Percentiles rank a stretch among this genome's conserved stretches.
Evolutionary conservation across 2,797 vertebrate genomes (phyloP).

Genomic region (Anguilla megastoma): DNA sequence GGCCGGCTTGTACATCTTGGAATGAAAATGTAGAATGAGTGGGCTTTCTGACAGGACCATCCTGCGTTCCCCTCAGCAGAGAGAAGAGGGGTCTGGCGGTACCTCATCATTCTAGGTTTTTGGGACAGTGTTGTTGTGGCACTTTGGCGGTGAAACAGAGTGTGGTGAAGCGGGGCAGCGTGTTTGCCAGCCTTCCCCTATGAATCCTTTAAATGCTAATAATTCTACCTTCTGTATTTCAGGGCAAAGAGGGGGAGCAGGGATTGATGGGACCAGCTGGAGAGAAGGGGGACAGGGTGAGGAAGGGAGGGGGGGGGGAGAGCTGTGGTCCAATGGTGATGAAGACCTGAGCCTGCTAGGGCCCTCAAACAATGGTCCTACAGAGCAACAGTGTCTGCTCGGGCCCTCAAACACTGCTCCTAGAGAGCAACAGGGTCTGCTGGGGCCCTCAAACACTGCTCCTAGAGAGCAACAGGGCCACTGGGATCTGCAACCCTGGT

Average conservation of each 20-base stretch:
- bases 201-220: not conserved
- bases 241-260: conserved; percentile 66
- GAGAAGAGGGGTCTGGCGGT: not conserved
- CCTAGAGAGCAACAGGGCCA: too few relatives aligned
- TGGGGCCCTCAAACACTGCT: too few relatives aligned
- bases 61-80: not conserved
- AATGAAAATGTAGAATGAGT: not conserved
- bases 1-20: not conserved
- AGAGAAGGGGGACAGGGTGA: conserved; percentile 78
- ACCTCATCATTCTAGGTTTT: not conserved
- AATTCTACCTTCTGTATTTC: conserved; percentile 24
- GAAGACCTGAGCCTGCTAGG: too few relatives aligned
- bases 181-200: not conserved
- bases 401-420: too few relatives aligned
- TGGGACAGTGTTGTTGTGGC: not conserved
- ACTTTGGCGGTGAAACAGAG: not conserved
- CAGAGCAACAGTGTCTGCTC: too few relatives aligned
- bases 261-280: conserved; percentile 72
- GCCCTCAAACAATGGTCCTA: too few relatives aligned
- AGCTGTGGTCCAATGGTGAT: not conserved
- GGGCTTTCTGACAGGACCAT: not conserved
- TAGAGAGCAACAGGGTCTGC: too few relatives aligned
- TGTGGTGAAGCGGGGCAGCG: not conserved
- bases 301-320: not conserved
- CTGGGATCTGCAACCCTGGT: too few relatives aligned